Evolutionary conservation across 2,888 invertebrate genomes (phyloP).

Genomic region (Onthophagus sagittarius): DNA sequence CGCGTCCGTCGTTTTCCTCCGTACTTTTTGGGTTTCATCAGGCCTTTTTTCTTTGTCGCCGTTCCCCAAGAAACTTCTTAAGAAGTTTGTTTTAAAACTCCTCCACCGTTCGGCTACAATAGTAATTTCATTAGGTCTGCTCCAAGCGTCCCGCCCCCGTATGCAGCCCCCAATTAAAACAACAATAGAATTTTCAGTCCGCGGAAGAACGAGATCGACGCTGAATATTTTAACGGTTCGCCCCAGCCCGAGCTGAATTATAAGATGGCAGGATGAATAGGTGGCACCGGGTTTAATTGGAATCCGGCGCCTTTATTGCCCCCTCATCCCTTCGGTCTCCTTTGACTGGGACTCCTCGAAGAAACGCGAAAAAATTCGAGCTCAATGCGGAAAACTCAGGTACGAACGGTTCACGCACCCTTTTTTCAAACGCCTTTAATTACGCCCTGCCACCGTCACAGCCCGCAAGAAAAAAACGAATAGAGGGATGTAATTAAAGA

Average conservation of each 20-base stretch:
- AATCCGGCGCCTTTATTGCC: conserved; percentile 24
- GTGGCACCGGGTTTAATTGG: conserved; percentile 28
- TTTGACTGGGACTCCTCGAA: conserved; percentile 8
- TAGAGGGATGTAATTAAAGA: conserved; percentile 21
- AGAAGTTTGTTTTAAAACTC: conserved; percentile 20
- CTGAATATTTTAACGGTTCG: conserved; percentile 41
- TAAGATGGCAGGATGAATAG: conserved; percentile 30
- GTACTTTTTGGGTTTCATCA: background rate
- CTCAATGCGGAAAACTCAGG: conserved; percentile 3
- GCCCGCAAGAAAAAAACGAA: conserved; percentile 3
- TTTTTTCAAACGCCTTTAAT: conserved; percentile 20
- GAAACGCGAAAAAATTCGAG: conserved; percentile 10
- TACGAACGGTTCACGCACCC: conserved; percentile 1
- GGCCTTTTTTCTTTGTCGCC: background rate
- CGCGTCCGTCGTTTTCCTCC: background rate
- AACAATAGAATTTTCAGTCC: conserved; percentile 40
- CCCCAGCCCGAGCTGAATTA: conserved; percentile 32
- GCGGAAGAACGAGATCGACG: conserved; percentile 3
- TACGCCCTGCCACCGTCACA: conserved; percentile 4
- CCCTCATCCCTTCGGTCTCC: background rate
- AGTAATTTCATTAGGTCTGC: conserved; percentile 39
- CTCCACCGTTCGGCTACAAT: conserved; percentile 25
- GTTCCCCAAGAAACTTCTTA: background rate
- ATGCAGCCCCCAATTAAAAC: conserved; percentile 41
- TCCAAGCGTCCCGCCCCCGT: conserved; percentile 25